Percentiles rank a stretch among this genome's conserved stretches.
phyloP scores from a whole-genome alignment of 2,797 vertebrate genomes.

The Jordanella pulchra region DNA sequence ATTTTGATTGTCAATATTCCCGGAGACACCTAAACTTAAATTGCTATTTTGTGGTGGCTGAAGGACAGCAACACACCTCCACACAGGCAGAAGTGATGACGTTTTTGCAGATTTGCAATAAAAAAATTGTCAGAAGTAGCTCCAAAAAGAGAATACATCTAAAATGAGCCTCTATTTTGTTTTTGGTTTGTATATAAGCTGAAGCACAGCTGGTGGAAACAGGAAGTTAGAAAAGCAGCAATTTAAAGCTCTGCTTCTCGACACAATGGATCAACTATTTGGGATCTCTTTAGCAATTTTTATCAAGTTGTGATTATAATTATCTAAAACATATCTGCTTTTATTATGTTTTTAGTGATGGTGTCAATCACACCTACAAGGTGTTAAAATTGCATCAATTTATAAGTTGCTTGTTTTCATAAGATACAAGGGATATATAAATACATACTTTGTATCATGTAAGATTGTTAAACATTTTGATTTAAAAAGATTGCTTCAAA shows the following conservation, averaged over 20 bases:
- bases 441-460: too few species aligned
- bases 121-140: background rate
- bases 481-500: too few species aligned
- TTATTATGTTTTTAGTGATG: background rate
- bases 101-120: background rate
- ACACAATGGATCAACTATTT: background rate
- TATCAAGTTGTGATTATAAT: too few species aligned
- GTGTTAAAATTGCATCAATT: background rate
- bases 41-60: too few species aligned
- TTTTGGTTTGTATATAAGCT: background rate
- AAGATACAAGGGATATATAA: background rate
- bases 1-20: too few species aligned
- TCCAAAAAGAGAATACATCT: background rate
- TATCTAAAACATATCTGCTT: background rate
- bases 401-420: background rate
- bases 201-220: background rate
- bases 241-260: too few species aligned
- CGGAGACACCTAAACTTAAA: too few species aligned
- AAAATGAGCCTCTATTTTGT: background rate
- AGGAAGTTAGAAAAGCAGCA: background rate
- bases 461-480: too few species aligned
- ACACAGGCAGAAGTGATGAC: background rate
- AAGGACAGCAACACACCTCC: too few species aligned
- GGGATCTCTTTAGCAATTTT: background rate
- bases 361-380: background rate